Conservation (phyloP, 2,113 vertebrate species). For the Macroglossus sobrinus region DNA sequence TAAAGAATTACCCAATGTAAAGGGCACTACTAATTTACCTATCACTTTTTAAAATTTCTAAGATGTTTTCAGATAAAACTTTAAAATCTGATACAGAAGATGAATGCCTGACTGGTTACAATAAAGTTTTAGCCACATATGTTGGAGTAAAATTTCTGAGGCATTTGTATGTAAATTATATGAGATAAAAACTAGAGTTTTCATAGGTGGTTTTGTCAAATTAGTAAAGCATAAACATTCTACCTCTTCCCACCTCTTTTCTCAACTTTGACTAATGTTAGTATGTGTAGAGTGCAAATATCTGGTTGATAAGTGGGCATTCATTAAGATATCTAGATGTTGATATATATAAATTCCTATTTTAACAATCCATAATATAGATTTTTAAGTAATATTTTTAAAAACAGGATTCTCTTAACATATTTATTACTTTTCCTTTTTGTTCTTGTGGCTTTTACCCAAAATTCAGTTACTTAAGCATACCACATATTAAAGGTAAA, state of each 20-base stretch:
- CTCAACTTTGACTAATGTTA: neutral
- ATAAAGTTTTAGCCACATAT: neutral
- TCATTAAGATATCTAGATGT: neutral
- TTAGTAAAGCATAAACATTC: slow-evolving; percentile 15
- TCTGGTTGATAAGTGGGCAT: neutral
- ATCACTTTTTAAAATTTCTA: neutral
- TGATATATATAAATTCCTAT: neutral
- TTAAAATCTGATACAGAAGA: neutral
- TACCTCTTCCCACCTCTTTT: neutral
- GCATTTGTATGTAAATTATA: neutral
- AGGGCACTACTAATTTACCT: neutral
- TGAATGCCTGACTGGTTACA: neutral
- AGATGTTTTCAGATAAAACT: neutral
- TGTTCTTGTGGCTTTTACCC: neutral
- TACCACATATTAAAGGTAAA: slow-evolving; percentile 21
- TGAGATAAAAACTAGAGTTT: slow-evolving; percentile 12
- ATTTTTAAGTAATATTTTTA: neutral
- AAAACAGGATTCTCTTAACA: neutral
- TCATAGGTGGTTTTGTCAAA: neutral
- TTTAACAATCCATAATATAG: neutral
- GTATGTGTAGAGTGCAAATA: neutral
- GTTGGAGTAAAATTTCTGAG: slow-evolving; percentile 12
- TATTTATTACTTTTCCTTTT: neutral
- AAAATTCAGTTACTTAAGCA: neutral
- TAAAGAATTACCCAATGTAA: slow-evolving; percentile 3